Percentiles rank a stretch among this genome's conserved stretches.
Evolutionary conservation across 2,888 invertebrate species (phyloP).

Genomic region (Netelia virgata): DNA sequence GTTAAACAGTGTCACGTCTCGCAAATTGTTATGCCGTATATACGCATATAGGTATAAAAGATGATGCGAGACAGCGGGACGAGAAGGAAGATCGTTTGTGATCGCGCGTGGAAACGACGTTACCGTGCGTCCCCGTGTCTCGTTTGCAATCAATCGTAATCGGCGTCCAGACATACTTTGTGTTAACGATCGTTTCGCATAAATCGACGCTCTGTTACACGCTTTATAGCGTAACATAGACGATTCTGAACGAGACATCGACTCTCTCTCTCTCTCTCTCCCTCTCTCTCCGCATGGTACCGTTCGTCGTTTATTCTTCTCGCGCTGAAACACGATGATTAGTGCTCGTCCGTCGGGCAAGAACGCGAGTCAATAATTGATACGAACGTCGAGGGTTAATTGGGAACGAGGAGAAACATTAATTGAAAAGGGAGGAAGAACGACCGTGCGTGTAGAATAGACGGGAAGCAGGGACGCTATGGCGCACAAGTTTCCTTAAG

Average conservation of each 20-base stretch:
- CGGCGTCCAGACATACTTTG: slow-evolving; percentile 36
- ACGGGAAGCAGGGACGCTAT: slow-evolving; percentile 37
- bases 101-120: slow-evolving; percentile 48
- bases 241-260: slow-evolving; percentile 1
- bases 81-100: slow-evolving; percentile 33
- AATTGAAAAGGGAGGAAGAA: slow-evolving; percentile 78
- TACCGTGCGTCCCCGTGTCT: slow-evolving; percentile 17
- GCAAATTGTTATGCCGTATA: slow-evolving; percentile 4
- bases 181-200: slow-evolving; percentile 52
- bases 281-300: background rate
- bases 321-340: slow-evolving; percentile 4
- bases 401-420: slow-evolving; percentile 80
- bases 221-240: slow-evolving; percentile 25
- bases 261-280: background rate
- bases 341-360: slow-evolving; percentile 27
- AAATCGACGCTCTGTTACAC: slow-evolving; percentile 36
- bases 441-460: slow-evolving; percentile 54
- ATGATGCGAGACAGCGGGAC: slow-evolving; percentile 18
- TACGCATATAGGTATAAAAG: background rate
- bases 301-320: slow-evolving; percentile 43
- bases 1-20: slow-evolving; percentile 19
- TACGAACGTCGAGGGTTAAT: slow-evolving; percentile 80
- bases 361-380: slow-evolving; percentile 79
- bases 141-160: slow-evolving; percentile 55
- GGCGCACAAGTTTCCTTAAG: slow-evolving; percentile 76